phyloP scores from a whole-genome alignment of 2,888 invertebrate species.

The Pandemis heparana region DNA sequence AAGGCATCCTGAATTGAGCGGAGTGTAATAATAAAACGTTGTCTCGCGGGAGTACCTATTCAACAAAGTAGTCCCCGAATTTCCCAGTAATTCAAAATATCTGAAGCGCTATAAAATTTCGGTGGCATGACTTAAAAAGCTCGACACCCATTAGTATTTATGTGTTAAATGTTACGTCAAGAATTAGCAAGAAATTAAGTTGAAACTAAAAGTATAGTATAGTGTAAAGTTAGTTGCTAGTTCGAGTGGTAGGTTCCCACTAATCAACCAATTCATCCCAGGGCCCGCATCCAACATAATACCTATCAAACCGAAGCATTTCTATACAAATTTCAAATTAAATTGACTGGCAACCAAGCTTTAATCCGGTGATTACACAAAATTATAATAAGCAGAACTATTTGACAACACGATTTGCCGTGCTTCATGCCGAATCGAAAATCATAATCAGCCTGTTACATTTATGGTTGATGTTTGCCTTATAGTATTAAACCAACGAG shows the following conservation, averaged over 20 bases:
- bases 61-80: not conserved
- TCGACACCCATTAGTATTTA: too few species aligned
- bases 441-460: constrained; percentile 24
- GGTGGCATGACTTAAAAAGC: too few species aligned
- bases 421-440: constrained; percentile 26
- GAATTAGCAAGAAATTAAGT: too few species aligned
- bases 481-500: too few species aligned
- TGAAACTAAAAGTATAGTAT: too few species aligned
- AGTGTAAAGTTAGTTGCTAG: too few species aligned
- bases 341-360: not conserved
- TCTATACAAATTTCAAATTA: not conserved
- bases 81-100: not conserved
- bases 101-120: too few species aligned
- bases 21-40: not conserved
- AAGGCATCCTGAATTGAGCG: constrained; percentile 2
- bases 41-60: not conserved
- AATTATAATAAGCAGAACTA: constrained; percentile 14
- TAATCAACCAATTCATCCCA: not conserved
- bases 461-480: constrained; percentile 5
- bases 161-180: too few species aligned
- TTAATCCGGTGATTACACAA: constrained; percentile 1
- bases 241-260: not conserved
- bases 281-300: not conserved
- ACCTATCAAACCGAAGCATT: not conserved
- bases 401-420: constrained; percentile 9